Percentiles rank a stretch among this genome's conserved stretches.
These are phyloP conservation scores for Allolobophora icterica DNA, from an alignment of 2,888 invertebrate genomes.

Conservation along the genomic window DNA sequence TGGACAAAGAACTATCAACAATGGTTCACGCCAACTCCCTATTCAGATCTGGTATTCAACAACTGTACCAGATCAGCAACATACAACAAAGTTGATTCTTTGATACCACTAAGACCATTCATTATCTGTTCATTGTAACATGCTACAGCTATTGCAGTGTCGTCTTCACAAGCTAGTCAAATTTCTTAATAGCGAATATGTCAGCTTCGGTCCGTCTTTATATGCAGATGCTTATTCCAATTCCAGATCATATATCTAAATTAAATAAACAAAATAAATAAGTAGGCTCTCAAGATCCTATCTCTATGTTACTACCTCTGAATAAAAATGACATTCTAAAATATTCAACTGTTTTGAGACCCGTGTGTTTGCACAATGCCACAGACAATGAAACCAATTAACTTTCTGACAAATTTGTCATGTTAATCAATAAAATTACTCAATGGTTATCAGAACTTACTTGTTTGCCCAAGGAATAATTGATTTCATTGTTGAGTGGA, in stretches of 20 bases:
- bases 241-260: background rate
- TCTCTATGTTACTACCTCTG: background rate
- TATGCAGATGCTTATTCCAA: background rate
- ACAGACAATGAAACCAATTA: background rate
- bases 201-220: background rate
- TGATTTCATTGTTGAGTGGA: conserved; percentile 22
- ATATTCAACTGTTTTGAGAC: too few species aligned
- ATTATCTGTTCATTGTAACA: too few species aligned
- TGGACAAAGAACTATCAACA: background rate
- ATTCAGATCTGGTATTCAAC: background rate
- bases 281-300: background rate
- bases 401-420: background rate
- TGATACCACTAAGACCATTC: background rate
- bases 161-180: background rate
- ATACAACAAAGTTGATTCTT: background rate
- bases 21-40: background rate
- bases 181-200: background rate
- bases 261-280: background rate
- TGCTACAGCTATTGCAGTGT: background rate
- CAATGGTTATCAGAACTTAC: background rate
- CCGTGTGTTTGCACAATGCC: background rate
- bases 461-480: conserved; percentile 25
- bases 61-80: background rate
- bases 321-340: background rate
- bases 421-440: background rate